These are phyloP conservation scores for Sesamia nonagrioides DNA, from an alignment of 1,140 invertebrate genomes.

Conservation along the genomic window DNA sequence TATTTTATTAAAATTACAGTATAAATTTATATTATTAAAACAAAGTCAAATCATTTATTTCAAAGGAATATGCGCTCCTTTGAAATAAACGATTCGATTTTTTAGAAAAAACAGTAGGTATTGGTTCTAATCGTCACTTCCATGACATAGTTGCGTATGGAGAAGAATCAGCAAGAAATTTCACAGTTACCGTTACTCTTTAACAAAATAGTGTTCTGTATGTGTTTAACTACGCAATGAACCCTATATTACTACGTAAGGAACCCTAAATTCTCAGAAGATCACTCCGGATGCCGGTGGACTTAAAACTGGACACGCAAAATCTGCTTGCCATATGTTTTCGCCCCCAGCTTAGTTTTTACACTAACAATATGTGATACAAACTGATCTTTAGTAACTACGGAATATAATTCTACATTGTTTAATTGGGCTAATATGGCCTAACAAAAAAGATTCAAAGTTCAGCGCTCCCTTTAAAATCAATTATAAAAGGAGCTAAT, in stretches of 20 bases:
- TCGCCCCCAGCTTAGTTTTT: conserved; percentile 48
- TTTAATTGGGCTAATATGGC: neutral
- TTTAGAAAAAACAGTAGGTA: too few relatives aligned
- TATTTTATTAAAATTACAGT: too few relatives aligned
- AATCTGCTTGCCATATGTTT: conserved; percentile 44
- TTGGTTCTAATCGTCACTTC: too few relatives aligned
- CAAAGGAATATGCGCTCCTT: too few relatives aligned
- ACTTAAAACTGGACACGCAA: neutral
- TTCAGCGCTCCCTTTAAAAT: conserved; percentile 8
- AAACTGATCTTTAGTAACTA: neutral
- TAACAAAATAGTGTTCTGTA: too few relatives aligned
- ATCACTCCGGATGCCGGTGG: neutral
- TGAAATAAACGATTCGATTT: too few relatives aligned
- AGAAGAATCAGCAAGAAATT: too few relatives aligned
- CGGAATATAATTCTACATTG: neutral
- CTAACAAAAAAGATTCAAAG: neutral
- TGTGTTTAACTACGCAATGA: neutral
- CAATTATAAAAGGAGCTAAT: conserved; percentile 1
- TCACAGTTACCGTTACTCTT: too few relatives aligned
- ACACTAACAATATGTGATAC: neutral
- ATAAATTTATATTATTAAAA: too few relatives aligned
- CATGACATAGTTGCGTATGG: too few relatives aligned
- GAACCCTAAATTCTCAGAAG: neutral
- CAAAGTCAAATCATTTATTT: too few relatives aligned
- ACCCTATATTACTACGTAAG: neutral